A percentile compares a stretch with the other conserved stretches of the same genome.
Conservation (phyloP, 2,888 invertebrate genomes). For the Polydrusus pterygomalis region DNA sequence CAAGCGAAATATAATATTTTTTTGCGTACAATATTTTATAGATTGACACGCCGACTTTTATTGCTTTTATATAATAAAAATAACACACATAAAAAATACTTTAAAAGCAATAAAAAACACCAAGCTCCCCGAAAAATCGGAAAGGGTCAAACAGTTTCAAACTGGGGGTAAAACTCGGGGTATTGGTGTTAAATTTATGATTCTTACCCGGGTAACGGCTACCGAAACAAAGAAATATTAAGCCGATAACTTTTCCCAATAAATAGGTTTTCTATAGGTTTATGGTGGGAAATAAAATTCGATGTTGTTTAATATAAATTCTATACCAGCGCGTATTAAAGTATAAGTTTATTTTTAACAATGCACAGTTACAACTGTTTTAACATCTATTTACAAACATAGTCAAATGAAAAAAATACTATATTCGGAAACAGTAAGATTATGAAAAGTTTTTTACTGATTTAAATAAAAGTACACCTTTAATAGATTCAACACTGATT, state of each 20-base stretch:
- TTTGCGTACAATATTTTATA: neutral
- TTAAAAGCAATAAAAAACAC: constrained; percentile 17
- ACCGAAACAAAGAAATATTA: constrained; percentile 36
- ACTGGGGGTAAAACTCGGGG: neutral
- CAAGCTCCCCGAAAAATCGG: neutral
- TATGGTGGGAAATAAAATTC: constrained; percentile 27
- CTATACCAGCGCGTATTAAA: too few species aligned
- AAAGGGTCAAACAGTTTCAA: constrained; percentile 2
- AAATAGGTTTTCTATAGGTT: constrained; percentile 13
- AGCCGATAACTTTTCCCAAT: constrained; percentile 35
- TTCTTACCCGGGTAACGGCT: constrained; percentile 14
- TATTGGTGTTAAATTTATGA: constrained; percentile 21
- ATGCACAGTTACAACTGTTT: too few species aligned
- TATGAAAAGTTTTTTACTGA: too few species aligned
- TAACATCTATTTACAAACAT: too few species aligned
- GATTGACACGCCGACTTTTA: neutral
- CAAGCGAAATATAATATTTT: too few species aligned
- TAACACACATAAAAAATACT: neutral
- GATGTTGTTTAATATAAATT: constrained; percentile 21
- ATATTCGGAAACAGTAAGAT: too few species aligned
- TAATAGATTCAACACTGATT: too few species aligned
- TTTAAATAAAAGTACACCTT: too few species aligned
- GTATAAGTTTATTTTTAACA: too few species aligned
- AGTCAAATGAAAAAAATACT: too few species aligned
- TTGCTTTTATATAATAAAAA: neutral